phyloP scores from a whole-genome alignment of 2,113 vertebrate species.

The Cephalopterus ornatus region DNA sequence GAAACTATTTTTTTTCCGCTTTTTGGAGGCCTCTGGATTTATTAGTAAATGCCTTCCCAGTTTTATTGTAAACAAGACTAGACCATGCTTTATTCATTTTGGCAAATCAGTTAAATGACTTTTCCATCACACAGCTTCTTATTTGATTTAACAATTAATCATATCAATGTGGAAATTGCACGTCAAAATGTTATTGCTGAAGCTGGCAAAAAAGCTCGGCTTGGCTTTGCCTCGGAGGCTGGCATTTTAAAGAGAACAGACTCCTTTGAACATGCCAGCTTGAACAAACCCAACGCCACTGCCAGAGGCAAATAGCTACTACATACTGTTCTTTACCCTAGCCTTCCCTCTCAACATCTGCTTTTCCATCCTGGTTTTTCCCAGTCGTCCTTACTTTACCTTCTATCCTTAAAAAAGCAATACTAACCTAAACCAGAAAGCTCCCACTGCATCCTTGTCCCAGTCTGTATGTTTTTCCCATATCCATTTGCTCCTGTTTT shows the following conservation, averaged over 20 bases:
- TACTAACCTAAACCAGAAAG: background rate
- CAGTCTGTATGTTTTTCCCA: background rate
- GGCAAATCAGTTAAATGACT: slow-evolving; percentile 26
- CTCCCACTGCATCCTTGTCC: background rate
- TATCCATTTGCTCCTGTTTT: background rate
- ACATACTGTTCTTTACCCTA: background rate
- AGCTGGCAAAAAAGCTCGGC: background rate
- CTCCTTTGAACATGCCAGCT: background rate
- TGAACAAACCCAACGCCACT: background rate
- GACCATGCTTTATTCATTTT: background rate
- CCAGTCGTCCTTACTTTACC: background rate
- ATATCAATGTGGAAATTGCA: background rate
- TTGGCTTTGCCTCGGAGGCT: slow-evolving; percentile 14
- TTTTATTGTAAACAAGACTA: background rate
- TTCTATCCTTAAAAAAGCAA: background rate
- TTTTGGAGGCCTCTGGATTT: background rate
- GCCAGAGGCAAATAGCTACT: background rate
- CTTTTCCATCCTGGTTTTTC: background rate
- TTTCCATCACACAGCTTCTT: background rate
- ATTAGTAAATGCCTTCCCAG: background rate
- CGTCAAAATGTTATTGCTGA: background rate
- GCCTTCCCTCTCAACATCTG: background rate
- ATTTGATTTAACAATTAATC: slow-evolving; percentile 43
- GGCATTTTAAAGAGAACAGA: slow-evolving; percentile 16
- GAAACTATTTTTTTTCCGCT: background rate